Conservation (phyloP, 1,140 invertebrate genomes). For the Pogonomyrmex californicus region DNA sequence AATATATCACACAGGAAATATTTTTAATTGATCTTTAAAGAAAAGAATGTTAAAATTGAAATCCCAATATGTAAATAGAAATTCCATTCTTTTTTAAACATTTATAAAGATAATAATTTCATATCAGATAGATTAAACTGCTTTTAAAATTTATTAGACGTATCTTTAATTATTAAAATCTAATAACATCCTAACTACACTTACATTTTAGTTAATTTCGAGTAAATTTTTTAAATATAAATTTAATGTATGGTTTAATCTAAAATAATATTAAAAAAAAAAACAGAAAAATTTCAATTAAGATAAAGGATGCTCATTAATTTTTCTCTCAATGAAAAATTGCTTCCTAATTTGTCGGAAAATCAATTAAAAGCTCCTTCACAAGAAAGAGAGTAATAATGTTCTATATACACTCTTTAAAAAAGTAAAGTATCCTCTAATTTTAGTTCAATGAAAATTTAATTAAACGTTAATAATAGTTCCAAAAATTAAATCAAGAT, state of each 20-base stretch:
- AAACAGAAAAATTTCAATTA: background rate
- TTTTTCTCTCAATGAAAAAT: slow-evolving; percentile 8
- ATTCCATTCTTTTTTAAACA: background rate
- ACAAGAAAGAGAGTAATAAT: background rate
- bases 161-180: background rate
- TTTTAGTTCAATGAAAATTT: background rate
- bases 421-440: slow-evolving; percentile 8
- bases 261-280: background rate
- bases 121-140: background rate
- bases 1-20: background rate
- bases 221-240: background rate
- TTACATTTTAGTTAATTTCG: slow-evolving; percentile 11
- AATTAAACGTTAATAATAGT: slow-evolving; percentile 3
- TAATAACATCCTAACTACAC: background rate
- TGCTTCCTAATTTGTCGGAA: background rate
- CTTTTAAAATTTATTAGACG: background rate
- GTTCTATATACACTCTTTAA: background rate
- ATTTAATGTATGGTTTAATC: slow-evolving; percentile 13
- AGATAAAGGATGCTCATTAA: background rate
- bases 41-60: background rate
- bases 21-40: slow-evolving; percentile 17
- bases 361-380: slow-evolving; percentile 8
- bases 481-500: background rate
- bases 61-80: background rate
- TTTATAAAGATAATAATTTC: background rate